Percentiles rank a stretch among this genome's conserved stretches.
phyloP scores from a whole-genome alignment of 2,797 vertebrate species.

The Crypturellus tataupa region DNA sequence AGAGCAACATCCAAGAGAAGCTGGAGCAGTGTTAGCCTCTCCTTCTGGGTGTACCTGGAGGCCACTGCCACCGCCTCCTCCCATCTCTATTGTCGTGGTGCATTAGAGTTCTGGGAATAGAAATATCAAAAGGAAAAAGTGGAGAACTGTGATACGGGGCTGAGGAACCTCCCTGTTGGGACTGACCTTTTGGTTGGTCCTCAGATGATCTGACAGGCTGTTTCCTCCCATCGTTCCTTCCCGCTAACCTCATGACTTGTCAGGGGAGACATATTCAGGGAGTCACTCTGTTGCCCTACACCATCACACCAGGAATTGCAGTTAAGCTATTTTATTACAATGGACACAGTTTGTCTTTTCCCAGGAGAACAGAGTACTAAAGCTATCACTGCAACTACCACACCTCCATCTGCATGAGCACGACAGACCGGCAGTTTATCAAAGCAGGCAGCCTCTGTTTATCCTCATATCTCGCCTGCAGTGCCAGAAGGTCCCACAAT shows the following conservation, averaged over 20 bases:
- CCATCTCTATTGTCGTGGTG: neutral
- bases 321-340: neutral
- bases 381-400: rapidly evolving
- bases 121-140: neutral
- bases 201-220: neutral
- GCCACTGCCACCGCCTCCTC: neutral
- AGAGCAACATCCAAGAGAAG: neutral
- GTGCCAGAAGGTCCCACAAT: neutral
- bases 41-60: neutral
- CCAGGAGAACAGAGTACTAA: neutral
- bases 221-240: neutral
- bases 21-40: rapidly evolving
- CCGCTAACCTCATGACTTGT: neutral
- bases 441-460: neutral
- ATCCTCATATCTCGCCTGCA: neutral
- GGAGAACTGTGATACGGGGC: rapidly evolving
- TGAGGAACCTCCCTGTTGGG: neutral
- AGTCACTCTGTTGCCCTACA: rapidly evolving
- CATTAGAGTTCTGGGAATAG: neutral
- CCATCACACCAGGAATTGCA: neutral
- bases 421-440: neutral
- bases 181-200: neutral
- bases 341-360: neutral
- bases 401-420: neutral
- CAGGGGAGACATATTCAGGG: neutral